Percentiles rank a stretch among this genome's conserved stretches.
phyloP scores from a whole-genome alignment of 2,797 vertebrate species.

The Lindbergichthys nudifrons region DNA sequence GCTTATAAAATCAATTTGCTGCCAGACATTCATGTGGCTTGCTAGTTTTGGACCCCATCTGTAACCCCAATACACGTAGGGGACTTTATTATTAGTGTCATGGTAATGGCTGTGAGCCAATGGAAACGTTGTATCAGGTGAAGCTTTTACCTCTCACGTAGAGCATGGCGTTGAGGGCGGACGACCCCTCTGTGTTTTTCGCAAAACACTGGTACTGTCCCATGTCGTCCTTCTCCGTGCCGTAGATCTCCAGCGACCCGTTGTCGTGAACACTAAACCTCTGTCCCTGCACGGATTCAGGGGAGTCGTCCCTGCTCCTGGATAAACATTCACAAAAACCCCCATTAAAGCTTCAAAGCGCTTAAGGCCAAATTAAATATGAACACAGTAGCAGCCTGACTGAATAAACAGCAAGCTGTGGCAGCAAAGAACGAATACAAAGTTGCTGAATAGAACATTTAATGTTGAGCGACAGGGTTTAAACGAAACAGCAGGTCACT shows the following conservation, averaged over 20 bases:
- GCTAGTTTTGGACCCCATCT: no score
- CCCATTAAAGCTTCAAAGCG: background rate
- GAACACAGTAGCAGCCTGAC: conserved; percentile 3
- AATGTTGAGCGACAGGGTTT: conserved; percentile 8
- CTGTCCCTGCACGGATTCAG: conserved; percentile 78
- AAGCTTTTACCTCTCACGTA: conserved; percentile 89
- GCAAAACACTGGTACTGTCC: conserved; percentile 92
- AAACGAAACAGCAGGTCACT: conserved; percentile 13
- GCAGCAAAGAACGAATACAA: conserved; percentile 10
- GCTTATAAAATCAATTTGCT: no score
- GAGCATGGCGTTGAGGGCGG: conserved; percentile 86
- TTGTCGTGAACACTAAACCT: conserved; percentile 84
- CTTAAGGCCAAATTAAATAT: conserved; percentile 1
- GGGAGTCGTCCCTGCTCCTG: conserved; percentile 90
- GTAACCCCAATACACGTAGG: no score
- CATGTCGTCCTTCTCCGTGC: conserved; percentile 82
- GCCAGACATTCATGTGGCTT: no score
- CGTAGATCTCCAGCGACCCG: conserved; percentile 89
- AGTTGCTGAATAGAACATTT: conserved; percentile 21
- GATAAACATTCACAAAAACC: conserved; percentile 28
- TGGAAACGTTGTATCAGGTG: background rate
- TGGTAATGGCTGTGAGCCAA: conserved; percentile 30
- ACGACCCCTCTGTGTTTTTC: conserved; percentile 88
- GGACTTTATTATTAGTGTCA: conserved; percentile 46
- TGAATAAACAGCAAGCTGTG: background rate